Conservation (phyloP, 2,113 vertebrate species). For the Phasianus colchicus region DNA sequence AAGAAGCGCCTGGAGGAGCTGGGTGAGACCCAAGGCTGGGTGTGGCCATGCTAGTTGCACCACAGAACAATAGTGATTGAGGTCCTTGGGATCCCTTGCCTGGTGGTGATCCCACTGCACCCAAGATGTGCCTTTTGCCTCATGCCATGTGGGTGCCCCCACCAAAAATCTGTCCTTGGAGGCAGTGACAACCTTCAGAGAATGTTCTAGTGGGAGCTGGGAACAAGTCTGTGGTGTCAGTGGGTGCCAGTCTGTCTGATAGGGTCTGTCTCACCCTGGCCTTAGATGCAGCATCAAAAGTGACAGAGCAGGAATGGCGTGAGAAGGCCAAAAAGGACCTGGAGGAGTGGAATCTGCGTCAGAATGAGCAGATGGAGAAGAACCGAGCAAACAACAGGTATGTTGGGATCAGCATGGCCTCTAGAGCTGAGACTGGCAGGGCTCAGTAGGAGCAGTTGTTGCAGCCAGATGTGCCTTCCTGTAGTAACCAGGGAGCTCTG, state of each 20-base stretch:
- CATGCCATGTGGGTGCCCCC: rapidly evolving
- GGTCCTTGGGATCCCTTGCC: background rate
- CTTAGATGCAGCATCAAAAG: constrained; percentile 90
- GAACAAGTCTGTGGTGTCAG: background rate
- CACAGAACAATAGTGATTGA: rapidly evolving
- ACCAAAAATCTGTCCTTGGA: background rate
- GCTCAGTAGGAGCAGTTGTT: background rate
- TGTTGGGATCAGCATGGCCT: rapidly evolving
- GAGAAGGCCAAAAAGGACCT: constrained; percentile 97
- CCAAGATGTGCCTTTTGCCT: rapidly evolving
- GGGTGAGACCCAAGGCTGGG: constrained; percentile 75
- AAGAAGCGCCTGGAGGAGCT: constrained; percentile 90
- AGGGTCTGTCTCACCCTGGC: background rate
- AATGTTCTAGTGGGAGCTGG: background rate
- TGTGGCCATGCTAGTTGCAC: background rate
- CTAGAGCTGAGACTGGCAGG: rapidly evolving
- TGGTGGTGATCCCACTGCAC: background rate
- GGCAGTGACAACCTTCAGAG: background rate
- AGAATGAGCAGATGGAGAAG: constrained; percentile 97
- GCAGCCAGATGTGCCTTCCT: background rate
- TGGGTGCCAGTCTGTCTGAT: background rate
- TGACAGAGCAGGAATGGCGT: constrained; percentile 91
- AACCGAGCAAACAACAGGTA: constrained; percentile 97
- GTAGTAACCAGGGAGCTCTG: background rate
- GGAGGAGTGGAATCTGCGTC: constrained; percentile 96